Base-by-base conservation (phyloP, 2,888 invertebrate genomes). In the Aphodius granarius region DNA sequence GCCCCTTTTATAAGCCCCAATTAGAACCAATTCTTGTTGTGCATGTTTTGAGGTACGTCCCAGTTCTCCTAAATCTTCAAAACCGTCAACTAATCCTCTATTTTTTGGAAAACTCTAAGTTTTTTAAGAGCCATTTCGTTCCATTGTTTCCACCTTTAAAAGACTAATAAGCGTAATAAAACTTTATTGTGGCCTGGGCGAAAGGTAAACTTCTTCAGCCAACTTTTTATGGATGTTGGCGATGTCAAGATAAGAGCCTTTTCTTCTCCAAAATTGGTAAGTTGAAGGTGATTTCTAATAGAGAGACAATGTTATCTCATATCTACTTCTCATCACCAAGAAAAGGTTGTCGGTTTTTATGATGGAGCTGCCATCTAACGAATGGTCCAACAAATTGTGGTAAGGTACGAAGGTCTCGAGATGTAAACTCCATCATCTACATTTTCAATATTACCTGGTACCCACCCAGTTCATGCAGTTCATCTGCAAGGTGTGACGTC, bases 31-130 rank as follows among this genome's bases (percentile, higher is more conserved):
- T 13, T 70, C 76, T 68, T 77, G 70, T 66, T 73, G 68, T 1
- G 71, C 78, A 13, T 22, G 3, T 16, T 6, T 18, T 17, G 63
- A 22, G 2, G 13, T 75, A 21, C 76, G 17, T 21, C 78, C 78
- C 3, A 77, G 66, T 18, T 73, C 21, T 13, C 75, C 78, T 5
- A 77, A 66, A 74, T 78, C 77, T 75, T 78, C 73, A 63, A 75
- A 75, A 1, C 78, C 78, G 63, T 77, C 73, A 71, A 78, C 72
- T 5, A 72, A 0, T 5, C 72, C 76, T 64, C 20, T 64, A 21
- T 65, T 23, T 15, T 23, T 75, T 5, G n/a, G n/a, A n/a, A n/a
- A n/a, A n/a, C n/a, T n/a, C n/a, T n/a, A n/a, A n/a, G n/a, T 20
- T 71, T 18, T 21, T 75, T 72, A n/a, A 75, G 22, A 0, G 23